Evolutionary conservation across 2,113 vertebrate genomes (phyloP).

Genomic region (Panthera tigris): DNA sequence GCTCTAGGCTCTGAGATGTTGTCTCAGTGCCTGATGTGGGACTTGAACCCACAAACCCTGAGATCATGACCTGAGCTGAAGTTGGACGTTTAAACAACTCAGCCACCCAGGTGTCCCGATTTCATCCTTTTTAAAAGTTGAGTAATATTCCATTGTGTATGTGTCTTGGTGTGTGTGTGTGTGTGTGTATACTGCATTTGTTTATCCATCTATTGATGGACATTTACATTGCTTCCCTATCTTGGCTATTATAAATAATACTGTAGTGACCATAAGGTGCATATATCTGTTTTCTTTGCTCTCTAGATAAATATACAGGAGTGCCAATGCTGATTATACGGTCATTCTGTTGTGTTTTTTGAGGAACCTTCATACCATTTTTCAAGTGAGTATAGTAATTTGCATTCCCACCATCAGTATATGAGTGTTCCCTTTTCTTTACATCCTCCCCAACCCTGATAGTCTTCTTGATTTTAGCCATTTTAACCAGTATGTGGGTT

Average conservation of each 20-base stretch:
- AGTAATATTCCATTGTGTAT: no score
- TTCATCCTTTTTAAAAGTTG: no score
- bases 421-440: not conserved
- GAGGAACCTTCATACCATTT: not conserved
- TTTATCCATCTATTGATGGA: not conserved
- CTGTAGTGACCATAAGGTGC: not conserved
- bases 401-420: not conserved
- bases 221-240: not conserved
- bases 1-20: no score
- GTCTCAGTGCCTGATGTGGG: no score
- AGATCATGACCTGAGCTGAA: no score
- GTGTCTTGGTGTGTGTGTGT: no score
- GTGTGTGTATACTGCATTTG: not conserved
- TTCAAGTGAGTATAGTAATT: not conserved
- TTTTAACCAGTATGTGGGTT: not conserved
- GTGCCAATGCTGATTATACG: not conserved
- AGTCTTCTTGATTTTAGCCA: not conserved
- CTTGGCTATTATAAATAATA: not conserved
- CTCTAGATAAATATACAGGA: not conserved
- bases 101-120: no score
- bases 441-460: not conserved
- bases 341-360: not conserved
- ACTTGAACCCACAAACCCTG: no score
- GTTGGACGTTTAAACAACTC: no score
- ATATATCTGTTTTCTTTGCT: not conserved